These are phyloP conservation scores for Pyxicephalus adspersus DNA, from an alignment of 2,113 vertebrate genomes.

Conservation along the genomic window DNA sequence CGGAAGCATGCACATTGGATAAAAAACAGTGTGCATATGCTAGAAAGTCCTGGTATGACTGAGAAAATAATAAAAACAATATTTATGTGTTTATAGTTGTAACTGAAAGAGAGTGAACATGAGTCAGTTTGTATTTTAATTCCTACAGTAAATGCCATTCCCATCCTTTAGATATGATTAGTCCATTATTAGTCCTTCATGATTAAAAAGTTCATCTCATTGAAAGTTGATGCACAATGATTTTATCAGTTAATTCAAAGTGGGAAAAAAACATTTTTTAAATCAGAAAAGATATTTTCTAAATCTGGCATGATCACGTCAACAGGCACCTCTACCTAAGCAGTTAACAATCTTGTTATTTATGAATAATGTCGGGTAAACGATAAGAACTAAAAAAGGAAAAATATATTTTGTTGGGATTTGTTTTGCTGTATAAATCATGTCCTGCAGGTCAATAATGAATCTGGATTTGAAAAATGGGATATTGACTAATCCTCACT, in stretches of 20 bases:
- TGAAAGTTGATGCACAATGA: not conserved
- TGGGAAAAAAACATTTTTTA: constrained; percentile 5
- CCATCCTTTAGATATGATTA: too few relatives aligned
- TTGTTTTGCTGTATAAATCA: constrained; percentile 51
- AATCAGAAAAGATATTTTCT: not conserved
- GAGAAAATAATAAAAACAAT: too few relatives aligned
- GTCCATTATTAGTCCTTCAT: not conserved
- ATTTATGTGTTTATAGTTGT: too few relatives aligned
- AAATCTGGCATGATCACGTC: constrained; percentile 26
- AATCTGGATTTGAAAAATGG: constrained; percentile 56
- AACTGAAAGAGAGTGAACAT: too few relatives aligned
- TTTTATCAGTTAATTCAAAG: not conserved
- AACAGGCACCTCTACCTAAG: constrained; percentile 14
- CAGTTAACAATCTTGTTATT: constrained; percentile 47
- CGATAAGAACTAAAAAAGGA: constrained; percentile 36
- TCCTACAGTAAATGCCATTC: too few relatives aligned
- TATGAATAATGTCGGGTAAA: constrained; percentile 47
- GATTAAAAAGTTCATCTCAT: not conserved
- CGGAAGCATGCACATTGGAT: too few relatives aligned
- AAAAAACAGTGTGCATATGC: too few relatives aligned
- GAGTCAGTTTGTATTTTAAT: too few relatives aligned
- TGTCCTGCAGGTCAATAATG: constrained; percentile 51
- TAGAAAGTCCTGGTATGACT: too few relatives aligned
- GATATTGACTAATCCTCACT: constrained; percentile 56
- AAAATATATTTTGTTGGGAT: constrained; percentile 37